Percentiles rank a stretch among this genome's conserved stretches.
These are phyloP conservation scores for Zoanthus solanderi DNA, from an alignment of 92 coral and sea anemone genomes.

Conservation along the genomic window DNA sequence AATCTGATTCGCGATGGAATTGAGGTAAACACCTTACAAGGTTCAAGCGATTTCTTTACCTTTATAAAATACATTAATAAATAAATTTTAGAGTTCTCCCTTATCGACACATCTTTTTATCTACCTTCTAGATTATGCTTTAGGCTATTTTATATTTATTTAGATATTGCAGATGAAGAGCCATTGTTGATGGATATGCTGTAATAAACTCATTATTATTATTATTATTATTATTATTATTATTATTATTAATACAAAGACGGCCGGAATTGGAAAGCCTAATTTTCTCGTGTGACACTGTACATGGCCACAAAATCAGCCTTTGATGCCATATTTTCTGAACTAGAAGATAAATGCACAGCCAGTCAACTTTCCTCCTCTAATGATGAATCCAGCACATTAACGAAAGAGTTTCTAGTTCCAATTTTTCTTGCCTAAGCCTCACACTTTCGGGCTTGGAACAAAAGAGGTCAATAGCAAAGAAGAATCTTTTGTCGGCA, in stretches of 20 bases:
- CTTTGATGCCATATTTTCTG: background rate
- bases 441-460: constrained; percentile 14
- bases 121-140: too few relatives aligned
- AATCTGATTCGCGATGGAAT: background rate
- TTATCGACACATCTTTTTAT: too few relatives aligned
- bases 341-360: too few relatives aligned
- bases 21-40: constrained; percentile 34
- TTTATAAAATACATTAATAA: background rate
- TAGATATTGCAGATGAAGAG: too few relatives aligned
- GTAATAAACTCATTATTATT: too few relatives aligned
- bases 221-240: too few relatives aligned
- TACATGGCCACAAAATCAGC: background rate
- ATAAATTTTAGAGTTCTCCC: too few relatives aligned
- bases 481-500: constrained; percentile 22
- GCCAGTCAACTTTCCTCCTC: background rate
- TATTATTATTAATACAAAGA: constrained; percentile 31
- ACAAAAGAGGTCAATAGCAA: constrained; percentile 27
- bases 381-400: background rate
- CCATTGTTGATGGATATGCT: too few relatives aligned
- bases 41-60: constrained; percentile 13
- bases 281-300: background rate
- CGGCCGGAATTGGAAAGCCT: constrained; percentile 14
- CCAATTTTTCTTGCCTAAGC: constrained; percentile 27
- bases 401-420: constrained; percentile 14
- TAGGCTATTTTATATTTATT: too few relatives aligned